These are phyloP conservation scores for Drosophila auraria DNA, from an alignment of 1,140 invertebrate species.

Conservation along the genomic window DNA sequence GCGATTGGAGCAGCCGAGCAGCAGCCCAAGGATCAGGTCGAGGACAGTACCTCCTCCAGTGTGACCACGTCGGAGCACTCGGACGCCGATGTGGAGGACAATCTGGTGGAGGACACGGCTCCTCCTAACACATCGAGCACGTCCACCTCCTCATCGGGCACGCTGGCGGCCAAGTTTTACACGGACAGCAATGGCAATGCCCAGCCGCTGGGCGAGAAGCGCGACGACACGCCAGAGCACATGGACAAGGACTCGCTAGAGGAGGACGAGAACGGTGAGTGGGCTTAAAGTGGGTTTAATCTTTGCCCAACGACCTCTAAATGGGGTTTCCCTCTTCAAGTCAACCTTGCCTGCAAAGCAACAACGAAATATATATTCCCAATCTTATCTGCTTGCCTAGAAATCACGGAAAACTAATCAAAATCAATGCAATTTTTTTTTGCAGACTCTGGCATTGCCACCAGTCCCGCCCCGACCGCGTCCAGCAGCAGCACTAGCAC, in stretches of 20 bases:
- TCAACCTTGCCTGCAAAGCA: too few relatives aligned
- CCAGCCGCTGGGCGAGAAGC: constrained; percentile 85
- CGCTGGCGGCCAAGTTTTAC: constrained; percentile 46
- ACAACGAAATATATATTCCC: too few relatives aligned
- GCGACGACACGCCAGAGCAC: constrained; percentile 86
- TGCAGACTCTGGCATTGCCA: constrained; percentile 82
- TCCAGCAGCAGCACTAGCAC: constrained; percentile 49
- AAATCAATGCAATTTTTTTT: not conserved
- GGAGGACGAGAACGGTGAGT: constrained; percentile 81
- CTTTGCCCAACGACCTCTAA: not conserved
- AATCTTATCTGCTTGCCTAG: too few relatives aligned
- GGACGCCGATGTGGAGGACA: constrained; percentile 93
- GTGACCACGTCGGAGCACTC: constrained; percentile 87
- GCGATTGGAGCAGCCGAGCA: constrained; percentile 10
- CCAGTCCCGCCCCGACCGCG: constrained; percentile 70
- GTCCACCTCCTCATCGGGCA: not conserved
- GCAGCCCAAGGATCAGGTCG: constrained; percentile 45
- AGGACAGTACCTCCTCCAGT: constrained; percentile 59
- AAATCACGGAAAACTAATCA: not conserved
- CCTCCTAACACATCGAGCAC: not conserved
- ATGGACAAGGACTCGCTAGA: constrained; percentile 86
- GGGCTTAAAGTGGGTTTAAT: not conserved
- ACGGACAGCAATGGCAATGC: constrained; percentile 81
- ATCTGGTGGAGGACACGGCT: constrained; percentile 88
- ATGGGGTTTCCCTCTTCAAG: not conserved